Evolutionary conservation across 2,797 vertebrate species (phyloP).

Genomic region (Bradypus variegatus): DNA sequence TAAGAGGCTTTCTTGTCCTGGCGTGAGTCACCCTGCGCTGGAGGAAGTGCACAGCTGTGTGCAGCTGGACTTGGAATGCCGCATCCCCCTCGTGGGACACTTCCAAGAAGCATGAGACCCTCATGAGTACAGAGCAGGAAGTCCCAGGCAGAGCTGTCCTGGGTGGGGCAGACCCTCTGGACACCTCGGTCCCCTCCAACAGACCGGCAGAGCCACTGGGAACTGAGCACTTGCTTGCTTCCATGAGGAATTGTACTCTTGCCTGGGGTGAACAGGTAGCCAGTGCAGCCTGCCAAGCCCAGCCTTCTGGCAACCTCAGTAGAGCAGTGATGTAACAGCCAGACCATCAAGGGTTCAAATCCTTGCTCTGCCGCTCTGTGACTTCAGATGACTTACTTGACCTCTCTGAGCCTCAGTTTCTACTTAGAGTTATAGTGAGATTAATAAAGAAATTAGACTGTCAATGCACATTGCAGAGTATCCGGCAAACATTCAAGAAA

Average conservation of each 20-base stretch:
- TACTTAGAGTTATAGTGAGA: not conserved
- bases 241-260: not conserved
- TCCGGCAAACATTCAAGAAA: not conserved
- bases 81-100: conserved; percentile 1
- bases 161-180: not conserved
- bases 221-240: not conserved
- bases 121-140: conserved; percentile 30
- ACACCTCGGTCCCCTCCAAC: not conserved
- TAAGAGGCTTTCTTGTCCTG: conserved; percentile 39
- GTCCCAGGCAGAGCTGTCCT: not conserved
- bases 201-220: not conserved
- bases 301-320: not conserved
- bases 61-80: conserved; percentile 56
- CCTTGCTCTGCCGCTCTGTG: not conserved
- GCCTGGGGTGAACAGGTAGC: not conserved
- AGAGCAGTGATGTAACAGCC: not conserved
- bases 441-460: not conserved
- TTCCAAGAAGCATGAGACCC: not conserved
- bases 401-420: not conserved
- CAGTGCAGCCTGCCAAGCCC: not conserved
- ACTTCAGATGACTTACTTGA: not conserved
- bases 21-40: conserved; percentile 48
- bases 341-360: not conserved
- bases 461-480: not conserved
- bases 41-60: conserved; percentile 57